phyloP scores from a whole-genome alignment of 2,888 invertebrate species.

The Epicampocera succincta region DNA sequence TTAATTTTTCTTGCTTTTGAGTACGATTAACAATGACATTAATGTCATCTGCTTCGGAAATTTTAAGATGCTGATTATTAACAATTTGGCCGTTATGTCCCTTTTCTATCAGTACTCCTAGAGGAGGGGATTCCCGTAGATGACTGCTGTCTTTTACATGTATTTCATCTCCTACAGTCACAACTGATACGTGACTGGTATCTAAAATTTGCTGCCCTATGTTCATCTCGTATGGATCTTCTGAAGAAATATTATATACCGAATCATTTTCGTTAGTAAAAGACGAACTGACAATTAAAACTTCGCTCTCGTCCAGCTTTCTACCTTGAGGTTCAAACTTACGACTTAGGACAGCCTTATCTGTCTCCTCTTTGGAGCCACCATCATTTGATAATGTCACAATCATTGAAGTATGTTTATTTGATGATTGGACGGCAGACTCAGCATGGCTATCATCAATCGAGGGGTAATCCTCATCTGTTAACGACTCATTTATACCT shows the following conservation, averaged over 20 bases:
- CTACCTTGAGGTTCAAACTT: constrained; percentile 81
- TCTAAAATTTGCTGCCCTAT: constrained; percentile 83
- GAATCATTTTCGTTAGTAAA: constrained; percentile 86
- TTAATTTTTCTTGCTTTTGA: constrained; percentile 74
- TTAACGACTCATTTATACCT: constrained; percentile 85
- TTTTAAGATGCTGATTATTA: constrained; percentile 80
- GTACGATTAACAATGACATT: constrained; percentile 81
- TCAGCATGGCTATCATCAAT: constrained; percentile 90
- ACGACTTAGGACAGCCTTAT: constrained; percentile 41
- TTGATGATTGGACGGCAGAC: constrained; percentile 75
- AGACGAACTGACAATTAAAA: constrained; percentile 89
- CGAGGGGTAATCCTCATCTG: constrained; percentile 89
- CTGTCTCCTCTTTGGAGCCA: constrained; percentile 58
- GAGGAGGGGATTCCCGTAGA: constrained; percentile 65
- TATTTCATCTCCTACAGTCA: constrained; percentile 92
- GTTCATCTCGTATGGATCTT: constrained; percentile 74
- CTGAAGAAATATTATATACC: constrained; percentile 82
- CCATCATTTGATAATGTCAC: constrained; percentile 74
- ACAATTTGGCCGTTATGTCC: constrained; percentile 48
- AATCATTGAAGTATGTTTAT: constrained; percentile 79
- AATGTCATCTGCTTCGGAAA: constrained; percentile 78
- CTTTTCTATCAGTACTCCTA: constrained; percentile 60
- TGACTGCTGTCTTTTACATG: constrained; percentile 88
- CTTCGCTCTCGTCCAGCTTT: constrained; percentile 93
- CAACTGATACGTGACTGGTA: constrained; percentile 95